phyloP scores from a whole-genome alignment of 2,888 invertebrate genomes.

The Ormyrus pomaceus region DNA sequence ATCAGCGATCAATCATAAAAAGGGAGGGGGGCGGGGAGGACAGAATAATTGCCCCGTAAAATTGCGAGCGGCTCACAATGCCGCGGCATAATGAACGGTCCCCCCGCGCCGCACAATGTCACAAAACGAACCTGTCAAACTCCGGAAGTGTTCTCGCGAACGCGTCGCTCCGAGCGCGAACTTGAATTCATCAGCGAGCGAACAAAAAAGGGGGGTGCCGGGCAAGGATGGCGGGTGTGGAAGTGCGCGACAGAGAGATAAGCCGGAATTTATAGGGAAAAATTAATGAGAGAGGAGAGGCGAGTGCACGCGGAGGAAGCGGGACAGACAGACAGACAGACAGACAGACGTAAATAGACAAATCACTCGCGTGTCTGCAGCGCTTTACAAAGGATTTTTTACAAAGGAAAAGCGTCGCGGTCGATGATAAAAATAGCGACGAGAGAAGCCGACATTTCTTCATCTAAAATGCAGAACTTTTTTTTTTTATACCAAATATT shows the following conservation, averaged over 20 bases:
- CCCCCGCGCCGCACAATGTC: not conserved
- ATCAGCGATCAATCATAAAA: conserved; percentile 19
- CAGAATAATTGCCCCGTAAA: conserved; percentile 19
- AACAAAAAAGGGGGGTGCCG: conserved; percentile 17
- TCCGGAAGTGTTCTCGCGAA: conserved; percentile 25
- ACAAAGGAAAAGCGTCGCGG: too few relatives aligned
- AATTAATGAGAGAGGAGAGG: not conserved
- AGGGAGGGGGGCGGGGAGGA: not conserved
- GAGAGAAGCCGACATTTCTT: too few relatives aligned
- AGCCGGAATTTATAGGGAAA: not conserved
- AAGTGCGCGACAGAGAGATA: not conserved
- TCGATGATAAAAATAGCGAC: too few relatives aligned
- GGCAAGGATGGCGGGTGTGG: conserved; percentile 26
- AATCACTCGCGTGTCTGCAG: not conserved
- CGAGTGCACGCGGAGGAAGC: not conserved
- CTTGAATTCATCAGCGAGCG: conserved; percentile 47
- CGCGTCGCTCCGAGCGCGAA: conserved; percentile 19
- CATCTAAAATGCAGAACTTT: too few relatives aligned
- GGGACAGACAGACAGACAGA: not conserved
- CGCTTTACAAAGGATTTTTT: too few relatives aligned
- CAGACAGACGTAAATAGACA: conserved; percentile 35
- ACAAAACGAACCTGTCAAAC: conserved; percentile 33
- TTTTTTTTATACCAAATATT: too few relatives aligned
- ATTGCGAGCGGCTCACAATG: conserved; percentile 20
- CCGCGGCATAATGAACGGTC: conserved; percentile 26